Base-by-base conservation (phyloP, 2,797 vertebrate species). In the Pelobates cultripes region DNA sequence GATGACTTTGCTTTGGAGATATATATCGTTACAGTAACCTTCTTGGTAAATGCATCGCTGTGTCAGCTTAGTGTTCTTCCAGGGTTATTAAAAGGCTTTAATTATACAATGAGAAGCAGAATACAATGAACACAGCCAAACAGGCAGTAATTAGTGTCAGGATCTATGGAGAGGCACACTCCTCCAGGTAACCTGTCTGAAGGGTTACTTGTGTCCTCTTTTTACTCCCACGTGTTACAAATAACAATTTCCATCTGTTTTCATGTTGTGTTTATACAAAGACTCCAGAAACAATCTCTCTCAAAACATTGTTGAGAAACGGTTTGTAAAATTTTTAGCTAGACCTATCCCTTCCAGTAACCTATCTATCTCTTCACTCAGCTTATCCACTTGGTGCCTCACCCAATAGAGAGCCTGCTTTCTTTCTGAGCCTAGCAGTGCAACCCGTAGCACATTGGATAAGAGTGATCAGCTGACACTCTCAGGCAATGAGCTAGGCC, bases 121-220 rank as follows among this genome's bases (percentile, higher is more conserved):
- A 28, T 42, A 80, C 82, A 79, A 75, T 51, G 73, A 75, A 44
- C 42, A 67, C 15, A 51, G 42, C 41, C 42, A 40, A 67, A 60
- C 73, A 79, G 77, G 77, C 68, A 57, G 73, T 76, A 79, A 79
- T 84, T 84, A 84, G 67, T 78, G 73, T 84, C 77, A 79, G 42
- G 61, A 72, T 70, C 77, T 78, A 70, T 55, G 57, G 82, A 84
- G 73, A 84, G 60, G 60, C 66, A 63, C 51, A 74, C 76, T 74
- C 81, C 81, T 83, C 71, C 76, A 78, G 76, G 82, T 79, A 84
- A 79, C 77, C 67, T 51, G 67, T 45, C 57, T 75, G 66, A 78
- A 53, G 64, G 55, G 71, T 78, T 53, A 40, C 68, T 75, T 17
- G 15, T 47, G 53, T 7, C 3, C 3, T 71, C 68, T 15, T 14